Evolutionary conservation across 2,797 vertebrate species (phyloP), one percentile per base, ranked within the genome.

Genomic region (Falco novaeseelandiae): DNA sequence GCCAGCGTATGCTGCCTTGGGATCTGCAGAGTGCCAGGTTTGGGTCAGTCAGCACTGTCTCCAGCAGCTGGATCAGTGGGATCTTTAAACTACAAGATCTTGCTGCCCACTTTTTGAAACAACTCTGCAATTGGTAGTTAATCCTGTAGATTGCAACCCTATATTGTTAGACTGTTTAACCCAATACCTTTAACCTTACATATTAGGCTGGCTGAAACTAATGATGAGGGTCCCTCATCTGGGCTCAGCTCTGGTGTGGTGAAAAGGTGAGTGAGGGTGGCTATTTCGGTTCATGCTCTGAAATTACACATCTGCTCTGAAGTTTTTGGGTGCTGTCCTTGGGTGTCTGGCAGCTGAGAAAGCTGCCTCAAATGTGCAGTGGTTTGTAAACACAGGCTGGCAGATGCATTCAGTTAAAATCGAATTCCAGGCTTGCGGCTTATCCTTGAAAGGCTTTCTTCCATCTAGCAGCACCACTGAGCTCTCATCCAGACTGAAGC

Each of bases 361-460:
- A 73, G 25, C 34, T 86, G 38, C 34, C 51, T 90, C 0, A 0
- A 69, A 74, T 44, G 16, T 38, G 29, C 44, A 58, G 54, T 79
- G 27, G 20, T 91, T 86, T 93, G 27, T 81, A 90, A 85, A 87
- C 73, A 77, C 7, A 69, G 8, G 8, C 71, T 67, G 66, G 63
- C 34, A 83, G 49, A 91, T 46, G 70, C 17, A 51, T 66, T 82
- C 25, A 32, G 54, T 91, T 84, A 84, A 94, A 93, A 76, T 79
- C 57, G 79, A 89, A 57, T 94, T 87, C 36, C 48, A 89, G 78
- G 77, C 36, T 87, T 87, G 63, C 74, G 62, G 52, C 36, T 94
- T 83, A 59, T 26, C 8, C 48, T 89, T 83, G 59, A 95, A 86
- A 94, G n/a, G 26, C 19, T 95, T 93, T 76, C 42, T 85, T 94